Evolutionary conservation across 2,797 vertebrate species (phyloP), one percentile per base, ranked within the genome.

Genomic region (Euthynnus affinis): DNA sequence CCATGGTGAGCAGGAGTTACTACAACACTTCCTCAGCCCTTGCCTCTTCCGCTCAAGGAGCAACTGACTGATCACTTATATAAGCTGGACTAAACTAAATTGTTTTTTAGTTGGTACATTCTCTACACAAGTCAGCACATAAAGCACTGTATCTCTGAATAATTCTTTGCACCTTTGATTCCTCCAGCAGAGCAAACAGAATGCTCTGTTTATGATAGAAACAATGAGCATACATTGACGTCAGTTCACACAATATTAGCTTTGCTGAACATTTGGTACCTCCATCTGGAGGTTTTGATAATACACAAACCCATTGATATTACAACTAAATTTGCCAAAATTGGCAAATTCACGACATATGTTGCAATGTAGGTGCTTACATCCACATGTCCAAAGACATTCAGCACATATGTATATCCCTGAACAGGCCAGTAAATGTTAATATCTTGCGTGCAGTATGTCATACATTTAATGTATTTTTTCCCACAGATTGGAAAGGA

Each of bases 241-340:
- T 62, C 22, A 34, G 22, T 52, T 71, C 58, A 52, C 59, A 74
- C 61, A 78, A 60, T 57, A 73, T 76, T 17, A 48, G 71, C 78
- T 75, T 74, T 71, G 46, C 61, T n/a, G 65, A 84, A 84, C 82
- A 88, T 87, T 87, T 88, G 70, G 60, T 77, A 25, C 6, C 18
- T 60, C 84, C 80, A 87, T 83, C 82, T 85, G 83, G 74, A 74
- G 71, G 23, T 61, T 78, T 62, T 77, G 20, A 74, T 71, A 71
- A 81, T 32, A 49, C 18, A 56, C 22, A 78, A 34, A 62, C 53
- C 25, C 63, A 70, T 34, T 59, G 75, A 79, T 49, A 20, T 18
- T 40, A 17, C 17, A 32, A 37, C 22, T 59, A 17, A 29, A 70
- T 60, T 73, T 60, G 34, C 23, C 58, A 63, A 73, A 74, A 77